A percentile compares a stretch with the other conserved stretches of the same genome.
phyloP scores from a whole-genome alignment of 2,113 vertebrate genomes.

The Cephalopholis sonnerati region DNA sequence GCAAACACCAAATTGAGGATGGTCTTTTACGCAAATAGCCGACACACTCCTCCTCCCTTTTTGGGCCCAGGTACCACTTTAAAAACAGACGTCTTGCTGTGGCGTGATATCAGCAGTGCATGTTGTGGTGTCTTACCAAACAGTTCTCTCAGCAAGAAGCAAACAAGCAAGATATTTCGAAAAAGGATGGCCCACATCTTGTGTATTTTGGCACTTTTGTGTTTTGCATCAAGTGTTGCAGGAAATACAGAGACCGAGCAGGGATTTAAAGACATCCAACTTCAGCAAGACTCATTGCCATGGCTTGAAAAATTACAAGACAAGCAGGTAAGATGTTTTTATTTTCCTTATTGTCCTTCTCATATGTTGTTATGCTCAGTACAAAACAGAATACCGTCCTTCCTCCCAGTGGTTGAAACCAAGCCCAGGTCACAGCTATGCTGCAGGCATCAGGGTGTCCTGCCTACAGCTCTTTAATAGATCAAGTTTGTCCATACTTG shows the following conservation, averaged over 20 bases:
- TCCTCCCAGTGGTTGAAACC: neutral
- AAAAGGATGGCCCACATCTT: conserved; percentile 45
- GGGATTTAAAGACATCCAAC: conserved; percentile 19
- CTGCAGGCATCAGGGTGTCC: conserved; percentile 4
- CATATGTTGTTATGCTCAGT: neutral
- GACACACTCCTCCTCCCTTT: conserved; percentile 32
- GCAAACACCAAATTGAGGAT: conserved; percentile 29
- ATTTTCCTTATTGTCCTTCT: neutral
- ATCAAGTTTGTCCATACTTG: neutral
- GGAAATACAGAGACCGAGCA: conserved; percentile 7
- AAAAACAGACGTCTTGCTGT: conserved; percentile 37
- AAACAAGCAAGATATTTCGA: neutral
- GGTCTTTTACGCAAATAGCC: conserved; percentile 28
- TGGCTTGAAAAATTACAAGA: conserved; percentile 28
- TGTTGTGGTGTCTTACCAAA: neutral
- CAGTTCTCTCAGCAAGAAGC: conserved; percentile 1
- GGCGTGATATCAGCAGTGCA: neutral
- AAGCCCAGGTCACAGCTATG: neutral
- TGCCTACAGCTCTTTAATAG: neutral
- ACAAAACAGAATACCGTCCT: neutral
- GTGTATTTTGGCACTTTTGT: conserved; percentile 54
- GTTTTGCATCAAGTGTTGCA: conserved; percentile 22
- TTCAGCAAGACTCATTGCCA: conserved; percentile 20
- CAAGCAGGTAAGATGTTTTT: conserved; percentile 49
- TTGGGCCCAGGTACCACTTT: conserved; percentile 27